Conservation (phyloP, 2,888 invertebrate genomes). For the Pherbina coryleti region DNA sequence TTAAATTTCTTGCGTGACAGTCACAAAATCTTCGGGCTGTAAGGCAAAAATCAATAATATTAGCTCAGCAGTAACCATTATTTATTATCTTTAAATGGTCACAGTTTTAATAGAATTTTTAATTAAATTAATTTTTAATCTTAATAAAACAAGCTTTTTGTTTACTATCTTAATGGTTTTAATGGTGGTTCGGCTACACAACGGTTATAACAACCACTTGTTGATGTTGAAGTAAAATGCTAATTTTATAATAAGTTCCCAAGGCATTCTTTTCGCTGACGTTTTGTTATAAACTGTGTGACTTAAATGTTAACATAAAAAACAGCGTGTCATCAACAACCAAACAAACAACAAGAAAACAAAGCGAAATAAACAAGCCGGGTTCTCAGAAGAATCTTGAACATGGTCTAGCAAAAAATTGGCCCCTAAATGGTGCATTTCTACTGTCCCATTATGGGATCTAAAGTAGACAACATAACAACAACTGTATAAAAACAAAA, state of each 20-base stretch:
- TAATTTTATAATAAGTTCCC: conserved; percentile 19
- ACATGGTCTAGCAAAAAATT: conserved; percentile 15
- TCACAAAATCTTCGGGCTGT: no score
- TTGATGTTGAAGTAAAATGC: not conserved
- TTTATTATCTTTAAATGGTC: no score
- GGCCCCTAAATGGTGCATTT: conserved; percentile 46
- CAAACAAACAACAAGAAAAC: not conserved
- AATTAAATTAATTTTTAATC: no score
- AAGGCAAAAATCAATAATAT: no score
- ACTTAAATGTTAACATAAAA: conserved; percentile 27
- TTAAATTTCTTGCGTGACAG: no score
- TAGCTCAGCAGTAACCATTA: no score
- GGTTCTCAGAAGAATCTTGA: conserved; percentile 38
- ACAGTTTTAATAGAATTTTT: no score
- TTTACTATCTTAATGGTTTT: no score
- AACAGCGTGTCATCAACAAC: not conserved
- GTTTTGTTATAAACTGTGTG: conserved; percentile 18
- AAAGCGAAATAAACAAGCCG: conserved; percentile 20
- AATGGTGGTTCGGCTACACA: no score
- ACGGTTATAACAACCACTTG: no score
- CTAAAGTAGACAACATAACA: not conserved
- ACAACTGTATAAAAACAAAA: conserved; percentile 18
- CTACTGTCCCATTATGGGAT: conserved; percentile 45
- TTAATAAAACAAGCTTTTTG: no score
- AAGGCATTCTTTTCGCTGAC: not conserved